Evolutionary conservation across 2,113 vertebrate genomes (phyloP).

Genomic region (Thalassarche chlororhynchos): DNA sequence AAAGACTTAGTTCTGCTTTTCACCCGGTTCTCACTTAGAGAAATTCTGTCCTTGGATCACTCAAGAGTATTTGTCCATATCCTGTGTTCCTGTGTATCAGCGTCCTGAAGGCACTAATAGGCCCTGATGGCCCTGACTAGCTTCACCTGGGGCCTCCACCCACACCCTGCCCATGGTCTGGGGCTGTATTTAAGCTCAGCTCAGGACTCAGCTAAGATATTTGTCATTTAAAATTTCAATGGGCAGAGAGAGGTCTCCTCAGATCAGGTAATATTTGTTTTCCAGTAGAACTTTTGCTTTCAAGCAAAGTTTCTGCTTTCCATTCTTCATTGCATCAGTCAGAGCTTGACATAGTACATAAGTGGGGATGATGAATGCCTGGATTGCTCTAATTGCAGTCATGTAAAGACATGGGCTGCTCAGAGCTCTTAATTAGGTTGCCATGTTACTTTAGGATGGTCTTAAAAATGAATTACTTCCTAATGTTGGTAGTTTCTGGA

Average conservation of each 20-base stretch:
- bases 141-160: not conserved
- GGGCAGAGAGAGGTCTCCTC: not conserved
- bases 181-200: not conserved
- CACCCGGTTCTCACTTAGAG: not conserved
- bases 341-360: not conserved
- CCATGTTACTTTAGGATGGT: not conserved
- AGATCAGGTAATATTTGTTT: not conserved
- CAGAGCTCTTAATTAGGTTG: not conserved
- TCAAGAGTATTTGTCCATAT: not conserved
- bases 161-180: not conserved
- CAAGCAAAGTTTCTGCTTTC: not conserved
- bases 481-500: not conserved
- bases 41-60: not conserved
- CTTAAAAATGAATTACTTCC: not conserved
- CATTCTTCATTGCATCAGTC: not conserved
- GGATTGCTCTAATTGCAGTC: not conserved
- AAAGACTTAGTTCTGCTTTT: not conserved
- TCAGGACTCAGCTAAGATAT: rapidly evolving
- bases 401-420: not conserved
- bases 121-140: not conserved
- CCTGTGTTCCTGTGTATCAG: not conserved
- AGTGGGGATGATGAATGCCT: not conserved
- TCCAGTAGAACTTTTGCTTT: not conserved
- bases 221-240: not conserved
- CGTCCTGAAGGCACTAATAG: not conserved